A percentile compares a stretch with the other conserved stretches of the same genome.
These are phyloP conservation scores for Thymelicus sylvestris DNA, from an alignment of 2,888 invertebrate species.

Conservation along the genomic window DNA sequence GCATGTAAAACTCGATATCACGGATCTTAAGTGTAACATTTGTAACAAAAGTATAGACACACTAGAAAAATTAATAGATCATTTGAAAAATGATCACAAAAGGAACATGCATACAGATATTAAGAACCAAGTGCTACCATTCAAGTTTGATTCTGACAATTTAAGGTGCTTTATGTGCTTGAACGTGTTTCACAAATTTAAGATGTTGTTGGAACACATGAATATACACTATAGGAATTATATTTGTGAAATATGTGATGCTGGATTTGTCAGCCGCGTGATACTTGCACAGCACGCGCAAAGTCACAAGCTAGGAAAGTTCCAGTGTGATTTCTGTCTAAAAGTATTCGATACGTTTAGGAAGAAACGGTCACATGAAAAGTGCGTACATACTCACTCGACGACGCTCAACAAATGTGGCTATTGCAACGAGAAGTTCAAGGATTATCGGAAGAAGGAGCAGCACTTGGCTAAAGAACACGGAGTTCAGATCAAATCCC, in stretches of 20 bases:
- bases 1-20: conserved; percentile 62
- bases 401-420: conserved; percentile 60
- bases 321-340: conserved; percentile 65
- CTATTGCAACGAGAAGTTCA: conserved; percentile 63
- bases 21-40: conserved; percentile 51
- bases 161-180: conserved; percentile 51
- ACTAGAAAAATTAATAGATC: conserved; percentile 48
- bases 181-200: conserved; percentile 52
- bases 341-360: conserved; percentile 77
- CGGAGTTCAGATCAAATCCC: conserved; percentile 49
- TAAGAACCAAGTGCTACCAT: conserved; percentile 57
- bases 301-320: conserved; percentile 61
- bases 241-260: conserved; percentile 63
- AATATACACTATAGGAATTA: conserved; percentile 67
- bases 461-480: conserved; percentile 60
- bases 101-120: conserved; percentile 49
- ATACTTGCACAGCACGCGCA: conserved; percentile 60
- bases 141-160: conserved; percentile 53
- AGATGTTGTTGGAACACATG: conserved; percentile 67
- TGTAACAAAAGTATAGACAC: conserved; percentile 46
- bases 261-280: conserved; percentile 63
- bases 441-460: conserved; percentile 56
- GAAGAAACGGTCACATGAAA: conserved; percentile 73
- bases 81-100: conserved; percentile 47
- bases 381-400: conserved; percentile 63